Evolutionary conservation across 2,888 invertebrate genomes (phyloP), one percentile per base, ranked within the genome.

Genomic region (Drosophila nr. fundita): DNA sequence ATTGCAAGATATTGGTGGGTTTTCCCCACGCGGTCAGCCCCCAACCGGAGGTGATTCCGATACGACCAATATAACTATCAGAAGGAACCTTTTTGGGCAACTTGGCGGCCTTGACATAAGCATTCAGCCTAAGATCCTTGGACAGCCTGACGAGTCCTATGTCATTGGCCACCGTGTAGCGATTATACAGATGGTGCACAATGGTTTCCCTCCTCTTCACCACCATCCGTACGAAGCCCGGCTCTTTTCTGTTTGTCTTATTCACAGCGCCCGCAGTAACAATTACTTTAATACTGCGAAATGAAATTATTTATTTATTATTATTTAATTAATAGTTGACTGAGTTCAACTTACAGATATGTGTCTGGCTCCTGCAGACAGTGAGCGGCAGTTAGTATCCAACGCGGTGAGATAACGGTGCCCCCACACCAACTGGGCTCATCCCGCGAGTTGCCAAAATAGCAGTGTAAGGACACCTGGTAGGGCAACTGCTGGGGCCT

Each of bases 321-420:
- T 45, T 45, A 24, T 15, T 15, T 8, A 24, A 2, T 38, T 18
- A 8, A 38, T 38, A 4, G 6, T 50, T 49, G 29, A 10, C 24
- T 15, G 1, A 13, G 2, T 30, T 11, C 11, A 32, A 48, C 68
- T 58, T 34, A 78, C 85, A 78, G 63, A n/a, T 36, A 18, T 0
- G 34, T 4, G 15, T 27, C 13, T 1, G 59, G 45, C 5, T 69
- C 68, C 40, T 76, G 52, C 18, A 85, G 54, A 8, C 84, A 85
- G 50, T 84, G 84, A 0, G 90, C 84, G 2, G 84, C 90, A 10
- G 84, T 89, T 0, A 84, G 58, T 38, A 84, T 75, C 79, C 88
- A 87, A 2, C 64, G 68, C 3, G 15, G 40, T 5, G 70, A 64
- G 11, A 84, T 76, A n/a, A 84, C 73, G 6, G 77, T 72, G 7